phyloP scores from a whole-genome alignment of 2,888 invertebrate genomes.

The Pseudococcus viburni region DNA sequence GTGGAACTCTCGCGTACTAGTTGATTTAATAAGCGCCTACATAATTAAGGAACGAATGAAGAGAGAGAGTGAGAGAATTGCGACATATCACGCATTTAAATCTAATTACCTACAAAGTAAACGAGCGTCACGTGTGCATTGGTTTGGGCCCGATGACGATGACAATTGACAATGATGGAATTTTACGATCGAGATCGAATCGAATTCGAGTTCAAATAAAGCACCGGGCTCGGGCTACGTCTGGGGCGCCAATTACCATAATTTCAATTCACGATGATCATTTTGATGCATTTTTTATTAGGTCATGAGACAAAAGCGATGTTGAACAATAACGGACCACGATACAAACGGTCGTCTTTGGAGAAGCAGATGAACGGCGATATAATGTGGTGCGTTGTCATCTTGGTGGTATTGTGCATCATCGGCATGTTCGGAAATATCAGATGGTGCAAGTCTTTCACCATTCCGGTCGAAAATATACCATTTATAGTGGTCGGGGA shows the following conservation, averaged over 20 bases:
- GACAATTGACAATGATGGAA: neutral
- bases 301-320: slow-evolving; percentile 67
- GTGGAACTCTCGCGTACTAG: neutral
- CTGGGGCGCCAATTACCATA: neutral
- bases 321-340: slow-evolving; percentile 57
- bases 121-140: neutral
- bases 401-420: slow-evolving; percentile 89
- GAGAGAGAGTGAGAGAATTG: neutral
- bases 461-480: slow-evolving; percentile 75
- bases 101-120: slow-evolving; percentile 13
- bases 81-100: slow-evolving; percentile 9
- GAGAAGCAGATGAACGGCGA: slow-evolving; percentile 75
- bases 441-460: slow-evolving; percentile 81
- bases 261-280: neutral
- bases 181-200: neutral
- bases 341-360: slow-evolving; percentile 65
- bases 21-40: slow-evolving; percentile 1
- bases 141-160: neutral
- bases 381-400: slow-evolving; percentile 95
- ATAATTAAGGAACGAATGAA: neutral
- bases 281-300: neutral
- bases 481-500: slow-evolving; percentile 71
- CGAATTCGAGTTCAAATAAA: too few species aligned
- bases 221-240: neutral
- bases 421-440: slow-evolving; percentile 93